Base-by-base conservation (phyloP, 2,797 vertebrate genomes). In the Melanotaenia parkinsoni region DNA sequence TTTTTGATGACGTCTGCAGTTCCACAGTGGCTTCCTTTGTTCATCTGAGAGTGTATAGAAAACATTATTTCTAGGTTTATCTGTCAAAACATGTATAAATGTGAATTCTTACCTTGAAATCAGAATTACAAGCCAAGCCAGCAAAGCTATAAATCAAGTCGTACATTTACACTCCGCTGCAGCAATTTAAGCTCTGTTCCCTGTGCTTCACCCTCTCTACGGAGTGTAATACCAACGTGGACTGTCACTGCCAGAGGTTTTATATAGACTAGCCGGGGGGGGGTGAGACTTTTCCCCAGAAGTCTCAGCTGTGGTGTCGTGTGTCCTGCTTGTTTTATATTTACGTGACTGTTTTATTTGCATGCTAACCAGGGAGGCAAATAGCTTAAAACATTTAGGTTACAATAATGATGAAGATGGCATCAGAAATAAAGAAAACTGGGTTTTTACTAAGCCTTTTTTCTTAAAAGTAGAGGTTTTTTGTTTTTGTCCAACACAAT, bases 231-330 rank as follows among this genome's bases (percentile, higher is more conserved):
- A 57, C 33, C 40, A 45, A 60, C 50, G 78, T 74, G 73, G 77
- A 37, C 59, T 68, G 75, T 71, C 70, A 45, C 61, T 81, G 80
- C 67, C 71, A 80, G 61, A 64, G 77, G 76, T 86, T 92, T 90
- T 89, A 91, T 91, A 89, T 90, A 92, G 91, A 82, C 16, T 37
- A 63, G 72, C 5, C 1, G 24, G 30, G 24, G 54, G 63, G 82
- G 47, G 24, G 37, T 24, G 81, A 79, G 68, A 22, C 69, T 59
- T 50, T 72, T 71, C 63, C 72, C 56, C 58, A 0, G 2, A 72
- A 74, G 74, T 71, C 74, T 38, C 20, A 2, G 37, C 35, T 9
- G 47, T 30, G 57, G 79, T 74, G 43, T 85, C 79, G 2, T 30
- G 26, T 89, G 51, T 79, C 63, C 43, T 50, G 53, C 61, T 50